A percentile compares a stretch with the other conserved stretches of the same genome.
Evolutionary conservation across 2,113 vertebrate genomes (phyloP).

Genomic region (Maccullochella peelii): DNA sequence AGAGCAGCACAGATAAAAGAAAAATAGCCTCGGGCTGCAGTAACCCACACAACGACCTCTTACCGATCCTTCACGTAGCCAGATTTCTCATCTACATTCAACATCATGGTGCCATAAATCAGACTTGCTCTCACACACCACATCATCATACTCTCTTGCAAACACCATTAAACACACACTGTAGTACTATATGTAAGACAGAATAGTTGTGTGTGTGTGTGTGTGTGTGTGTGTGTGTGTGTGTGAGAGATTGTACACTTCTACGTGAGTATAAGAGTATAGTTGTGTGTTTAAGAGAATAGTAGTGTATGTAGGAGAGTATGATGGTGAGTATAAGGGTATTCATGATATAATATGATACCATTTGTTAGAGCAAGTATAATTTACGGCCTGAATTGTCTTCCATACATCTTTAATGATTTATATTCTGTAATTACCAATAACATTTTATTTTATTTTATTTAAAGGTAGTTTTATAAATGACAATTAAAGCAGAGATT

Average conservation of each 20-base stretch:
- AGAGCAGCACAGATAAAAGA: constrained; percentile 19
- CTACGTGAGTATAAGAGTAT: background rate
- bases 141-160: no score
- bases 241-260: background rate
- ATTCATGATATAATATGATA: background rate
- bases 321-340: background rate
- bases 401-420: background rate
- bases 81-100: constrained; percentile 25
- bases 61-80: constrained; percentile 21
- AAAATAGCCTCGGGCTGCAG: constrained; percentile 2
- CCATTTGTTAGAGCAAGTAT: background rate
- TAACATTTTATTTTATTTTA: background rate
- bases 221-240: background rate
- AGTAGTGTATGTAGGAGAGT: background rate
- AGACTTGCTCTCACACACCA: background rate
- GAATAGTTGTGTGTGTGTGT: background rate
- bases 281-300: background rate
- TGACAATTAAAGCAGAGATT: background rate
- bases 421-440: background rate
- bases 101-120: constrained; percentile 1
- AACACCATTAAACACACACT: background rate
- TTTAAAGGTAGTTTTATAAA: background rate
- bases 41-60: background rate
- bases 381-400: background rate
- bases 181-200: background rate